Percentiles rank a stretch among this genome's conserved stretches.
phyloP scores from a whole-genome alignment of 2,888 invertebrate genomes.

The Caenorhabditis afra region DNA sequence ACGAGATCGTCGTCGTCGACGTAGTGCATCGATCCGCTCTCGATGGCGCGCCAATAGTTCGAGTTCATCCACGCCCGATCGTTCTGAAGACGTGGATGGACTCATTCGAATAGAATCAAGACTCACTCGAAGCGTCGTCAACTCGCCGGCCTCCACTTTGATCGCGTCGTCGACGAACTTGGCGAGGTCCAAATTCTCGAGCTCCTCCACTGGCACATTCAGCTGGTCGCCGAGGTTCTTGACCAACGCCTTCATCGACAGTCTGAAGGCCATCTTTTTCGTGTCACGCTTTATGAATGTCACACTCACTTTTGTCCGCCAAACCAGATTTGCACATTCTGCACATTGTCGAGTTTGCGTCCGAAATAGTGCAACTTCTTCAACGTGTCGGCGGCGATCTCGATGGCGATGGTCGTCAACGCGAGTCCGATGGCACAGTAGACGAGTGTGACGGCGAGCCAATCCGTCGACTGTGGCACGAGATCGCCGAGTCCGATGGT shows the following conservation, averaged over 20 bases:
- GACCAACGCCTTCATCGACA: conserved; percentile 76
- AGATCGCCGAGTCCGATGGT: conserved; percentile 79
- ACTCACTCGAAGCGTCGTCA: conserved; percentile 69
- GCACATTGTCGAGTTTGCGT: conserved; percentile 77
- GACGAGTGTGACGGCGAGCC: conserved; percentile 72
- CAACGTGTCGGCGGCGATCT: conserved; percentile 77
- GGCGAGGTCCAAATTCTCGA: conserved; percentile 73
- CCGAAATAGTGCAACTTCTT: conserved; percentile 79
- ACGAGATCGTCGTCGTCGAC: conserved; percentile 72
- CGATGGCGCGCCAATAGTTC: conserved; percentile 72
- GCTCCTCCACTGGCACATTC: conserved; percentile 74
- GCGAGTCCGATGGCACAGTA: conserved; percentile 78
- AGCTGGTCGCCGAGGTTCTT: conserved; percentile 77
- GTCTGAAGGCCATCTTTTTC: too few species aligned
- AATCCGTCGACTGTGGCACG: conserved; percentile 72
- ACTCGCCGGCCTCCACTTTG: conserved; percentile 74
- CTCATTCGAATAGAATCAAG: too few species aligned
- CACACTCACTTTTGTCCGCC: conserved; percentile 74
- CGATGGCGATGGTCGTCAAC: conserved; percentile 78
- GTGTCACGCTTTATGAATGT: too few species aligned
- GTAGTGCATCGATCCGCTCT: conserved; percentile 67
- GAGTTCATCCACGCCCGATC: conserved; percentile 71
- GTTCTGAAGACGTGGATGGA: conserved; percentile 55
- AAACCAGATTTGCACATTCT: conserved; percentile 77
- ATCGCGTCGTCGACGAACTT: conserved; percentile 77